Percentiles rank a stretch among this genome's conserved stretches.
These are phyloP conservation scores for Chiloscyllium plagiosum DNA, from an alignment of 2,113 vertebrate species.

Conservation along the genomic window DNA sequence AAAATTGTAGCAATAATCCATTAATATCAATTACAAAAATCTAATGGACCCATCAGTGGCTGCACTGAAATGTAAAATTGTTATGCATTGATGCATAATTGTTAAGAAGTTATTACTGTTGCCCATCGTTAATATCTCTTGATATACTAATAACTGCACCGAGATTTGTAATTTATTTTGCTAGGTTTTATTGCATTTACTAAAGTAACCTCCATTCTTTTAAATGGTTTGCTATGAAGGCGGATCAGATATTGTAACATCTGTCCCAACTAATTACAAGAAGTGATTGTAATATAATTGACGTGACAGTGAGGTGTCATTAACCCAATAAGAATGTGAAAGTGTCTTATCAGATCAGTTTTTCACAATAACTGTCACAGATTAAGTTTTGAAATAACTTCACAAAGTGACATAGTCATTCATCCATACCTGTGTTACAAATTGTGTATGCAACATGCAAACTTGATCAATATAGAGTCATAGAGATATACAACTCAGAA, in stretches of 20 bases:
- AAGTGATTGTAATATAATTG: conserved; percentile 16
- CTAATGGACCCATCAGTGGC: not conserved
- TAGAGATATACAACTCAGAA: too few relatives aligned
- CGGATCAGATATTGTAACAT: conserved; percentile 11
- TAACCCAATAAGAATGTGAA: conserved; percentile 38
- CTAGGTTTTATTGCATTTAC: not conserved
- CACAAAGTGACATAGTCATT: conserved; percentile 72
- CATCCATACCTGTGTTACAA: conserved; percentile 68
- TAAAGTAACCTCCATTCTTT: not conserved
- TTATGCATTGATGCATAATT: not conserved
- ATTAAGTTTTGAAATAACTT: conserved; percentile 70
- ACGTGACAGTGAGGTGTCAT: conserved; percentile 1
- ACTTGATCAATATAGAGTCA: conserved; percentile 61
- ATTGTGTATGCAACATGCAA: conserved; percentile 64
- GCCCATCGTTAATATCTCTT: not conserved
- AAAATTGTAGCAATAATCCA: not conserved
- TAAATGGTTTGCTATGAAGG: not conserved
- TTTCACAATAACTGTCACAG: conserved; percentile 67
- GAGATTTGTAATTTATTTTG: not conserved
- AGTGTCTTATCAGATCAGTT: conserved; percentile 76
- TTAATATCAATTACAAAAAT: not conserved
- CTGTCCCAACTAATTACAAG: not conserved
- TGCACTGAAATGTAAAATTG: not conserved
- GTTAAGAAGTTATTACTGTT: not conserved
- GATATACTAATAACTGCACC: not conserved